Conservation (phyloP, 2,113 vertebrate genomes). For the Danio rerio region DNA sequence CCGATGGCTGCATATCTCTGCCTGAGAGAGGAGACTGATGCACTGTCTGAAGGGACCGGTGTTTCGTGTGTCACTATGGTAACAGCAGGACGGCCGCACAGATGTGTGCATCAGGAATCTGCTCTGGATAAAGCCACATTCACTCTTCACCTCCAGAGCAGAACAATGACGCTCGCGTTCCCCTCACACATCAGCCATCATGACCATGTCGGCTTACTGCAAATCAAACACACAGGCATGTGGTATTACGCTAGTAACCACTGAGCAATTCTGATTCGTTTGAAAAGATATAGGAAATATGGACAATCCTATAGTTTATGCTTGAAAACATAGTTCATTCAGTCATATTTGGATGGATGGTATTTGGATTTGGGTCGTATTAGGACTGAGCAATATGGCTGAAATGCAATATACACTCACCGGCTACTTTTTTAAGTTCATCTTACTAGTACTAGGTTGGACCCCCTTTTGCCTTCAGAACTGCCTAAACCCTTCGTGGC, state of each 20-base stretch:
- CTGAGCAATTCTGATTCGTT: background rate
- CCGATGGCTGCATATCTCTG: conserved; percentile 54
- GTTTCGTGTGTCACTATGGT: conserved; percentile 58
- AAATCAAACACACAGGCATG: background rate
- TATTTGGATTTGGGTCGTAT: too few species aligned
- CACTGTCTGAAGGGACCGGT: conserved; percentile 41
- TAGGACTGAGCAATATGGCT: too few species aligned
- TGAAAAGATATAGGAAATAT: background rate
- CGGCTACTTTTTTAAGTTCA: too few species aligned
- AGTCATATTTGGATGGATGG: too few species aligned
- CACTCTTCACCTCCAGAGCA: conserved; percentile 32
- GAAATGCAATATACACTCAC: too few species aligned
- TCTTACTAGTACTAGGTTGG: too few species aligned
- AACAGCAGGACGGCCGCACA: conserved; percentile 53
- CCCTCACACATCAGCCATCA: conserved; percentile 9
- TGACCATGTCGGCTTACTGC: background rate
- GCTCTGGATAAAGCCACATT: conserved; percentile 41
- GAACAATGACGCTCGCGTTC: conserved; percentile 34
- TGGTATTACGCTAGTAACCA: background rate
- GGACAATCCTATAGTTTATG: background rate
- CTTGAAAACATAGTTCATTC: too few species aligned
- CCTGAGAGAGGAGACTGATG: conserved; percentile 42
- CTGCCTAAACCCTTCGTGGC: too few species aligned
- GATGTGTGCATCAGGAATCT: conserved; percentile 48
- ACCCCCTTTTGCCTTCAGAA: too few species aligned